Base-by-base conservation (phyloP, 2,113 vertebrate genomes). In the Calidris pygmaea region DNA sequence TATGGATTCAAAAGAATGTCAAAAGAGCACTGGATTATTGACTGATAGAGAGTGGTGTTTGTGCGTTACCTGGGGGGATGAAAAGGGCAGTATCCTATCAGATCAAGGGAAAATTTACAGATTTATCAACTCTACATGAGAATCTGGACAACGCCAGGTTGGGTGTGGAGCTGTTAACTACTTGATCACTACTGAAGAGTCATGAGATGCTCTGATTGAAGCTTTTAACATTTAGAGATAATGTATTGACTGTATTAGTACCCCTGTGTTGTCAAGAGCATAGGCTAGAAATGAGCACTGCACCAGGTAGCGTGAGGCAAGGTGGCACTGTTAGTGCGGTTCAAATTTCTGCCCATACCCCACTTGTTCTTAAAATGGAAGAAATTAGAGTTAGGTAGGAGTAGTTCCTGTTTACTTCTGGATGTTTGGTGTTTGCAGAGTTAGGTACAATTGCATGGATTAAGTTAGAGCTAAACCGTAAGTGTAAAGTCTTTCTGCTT, bases 1-100 rank as follows among this genome's bases (percentile, higher is more conserved):
- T 95, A 72, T 91, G 78, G 94, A 97, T 97, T 97, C 90, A 89
- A 60, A 80, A 95, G 68, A 60, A 90, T 73, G 95, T 79, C 67
- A 85, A 23, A 93, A 59, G 76, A 93, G 29, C 84, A 80, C 21
- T 62, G 60, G 37, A 30, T 87, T 94, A 63, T 87, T 95, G 82
- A 91, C 59, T 92, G 80, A 53, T n/a, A 58, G 34, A 27, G 55
- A 39, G 23, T 56, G 67, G 56, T 48, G 58, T 78, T 88, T 79
- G 17, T 71, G 58, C 0, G 1, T 81, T 90, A 79, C 66, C 41
- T 27, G 23, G 6, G 30, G 55, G 39, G n/a, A 32, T 26, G 60
- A 23, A 81, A 82, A 85, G 59, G 34, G 43, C 62, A 70, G 22
- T 73, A 4, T 71, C 17, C 56, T 30, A 8, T 29, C 47, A 87